These are phyloP conservation scores for Rhopalosiphum padi DNA, from an alignment of 1,140 invertebrate genomes.

Conservation along the genomic window DNA sequence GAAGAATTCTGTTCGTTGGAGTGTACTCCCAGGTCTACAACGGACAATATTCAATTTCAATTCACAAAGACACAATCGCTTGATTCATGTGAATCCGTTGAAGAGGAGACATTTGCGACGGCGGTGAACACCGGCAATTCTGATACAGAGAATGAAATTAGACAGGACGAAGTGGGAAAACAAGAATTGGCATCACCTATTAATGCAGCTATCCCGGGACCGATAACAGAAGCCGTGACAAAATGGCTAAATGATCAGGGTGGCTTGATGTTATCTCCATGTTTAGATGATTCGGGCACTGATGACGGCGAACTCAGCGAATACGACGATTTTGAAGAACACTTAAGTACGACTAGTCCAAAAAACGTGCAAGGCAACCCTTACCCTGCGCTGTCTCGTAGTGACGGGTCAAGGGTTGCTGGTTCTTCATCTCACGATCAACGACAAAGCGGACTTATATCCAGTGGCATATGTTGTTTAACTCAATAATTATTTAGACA, in stretches of 20 bases:
- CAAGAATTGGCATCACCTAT: neutral
- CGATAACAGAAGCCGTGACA: constrained; percentile 62
- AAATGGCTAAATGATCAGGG: constrained; percentile 62
- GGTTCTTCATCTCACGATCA: constrained; percentile 39
- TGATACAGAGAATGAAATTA: neutral
- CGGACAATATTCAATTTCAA: neutral
- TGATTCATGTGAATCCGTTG: constrained; percentile 27
- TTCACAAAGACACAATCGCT: constrained; percentile 27
- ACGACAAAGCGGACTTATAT: constrained; percentile 58
- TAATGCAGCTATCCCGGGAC: constrained; percentile 1
- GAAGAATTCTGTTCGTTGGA: constrained; percentile 32
- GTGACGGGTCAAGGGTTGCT: constrained; percentile 61
- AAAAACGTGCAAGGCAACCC: constrained; percentile 64
- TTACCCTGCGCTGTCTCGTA: constrained; percentile 63
- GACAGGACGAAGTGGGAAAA: constrained; percentile 1
- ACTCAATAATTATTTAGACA: constrained; percentile 59
- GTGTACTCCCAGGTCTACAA: neutral
- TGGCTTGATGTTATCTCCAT: constrained; percentile 51
- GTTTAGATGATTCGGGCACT: constrained; percentile 52
- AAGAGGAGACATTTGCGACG: constrained; percentile 49
- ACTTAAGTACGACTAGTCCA: constrained; percentile 61
- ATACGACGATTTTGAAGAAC: constrained; percentile 60
- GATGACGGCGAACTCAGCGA: constrained; percentile 59
- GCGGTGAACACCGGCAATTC: constrained; percentile 41
- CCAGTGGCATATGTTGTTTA: constrained; percentile 61